Evolutionary conservation across 2,888 invertebrate species (phyloP).

Genomic region (Synergus itoensis): DNA sequence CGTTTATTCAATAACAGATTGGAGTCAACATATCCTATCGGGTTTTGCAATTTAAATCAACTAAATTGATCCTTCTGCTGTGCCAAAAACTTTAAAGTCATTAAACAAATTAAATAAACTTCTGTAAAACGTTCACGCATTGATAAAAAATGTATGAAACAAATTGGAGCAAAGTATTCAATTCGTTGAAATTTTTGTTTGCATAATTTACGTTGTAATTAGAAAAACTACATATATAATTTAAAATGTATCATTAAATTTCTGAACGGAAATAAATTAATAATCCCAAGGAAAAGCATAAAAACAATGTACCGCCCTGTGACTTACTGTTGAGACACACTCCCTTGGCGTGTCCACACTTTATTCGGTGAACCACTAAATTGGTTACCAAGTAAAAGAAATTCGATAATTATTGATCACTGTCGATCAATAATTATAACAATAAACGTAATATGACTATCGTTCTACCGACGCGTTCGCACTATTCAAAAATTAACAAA

Average conservation of each 20-base stretch:
- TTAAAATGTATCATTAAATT: background rate
- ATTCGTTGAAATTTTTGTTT: background rate
- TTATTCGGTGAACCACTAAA: background rate
- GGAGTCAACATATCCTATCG: too few relatives aligned
- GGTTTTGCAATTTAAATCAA: background rate
- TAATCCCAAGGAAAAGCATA: background rate
- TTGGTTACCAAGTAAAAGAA: background rate
- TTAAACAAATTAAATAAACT: background rate
- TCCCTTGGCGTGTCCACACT: slow-evolving; percentile 34
- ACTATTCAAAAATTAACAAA: background rate
- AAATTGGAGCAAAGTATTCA: background rate
- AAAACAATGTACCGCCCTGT: slow-evolving; percentile 1
- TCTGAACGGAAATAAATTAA: background rate
- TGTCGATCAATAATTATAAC: background rate
- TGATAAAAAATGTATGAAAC: background rate
- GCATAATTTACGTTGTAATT: background rate
- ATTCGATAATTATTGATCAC: background rate
- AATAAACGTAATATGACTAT: background rate
- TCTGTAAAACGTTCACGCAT: background rate
- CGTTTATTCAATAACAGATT: too few relatives aligned
- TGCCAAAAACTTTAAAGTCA: background rate
- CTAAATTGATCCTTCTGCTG: background rate
- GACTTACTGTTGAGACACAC: slow-evolving; percentile 29
- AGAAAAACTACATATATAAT: background rate
- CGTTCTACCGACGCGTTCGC: background rate